These are phyloP conservation scores for Thalassophryne amazonica DNA, from an alignment of 2,797 vertebrate species.

Conservation along the genomic window DNA sequence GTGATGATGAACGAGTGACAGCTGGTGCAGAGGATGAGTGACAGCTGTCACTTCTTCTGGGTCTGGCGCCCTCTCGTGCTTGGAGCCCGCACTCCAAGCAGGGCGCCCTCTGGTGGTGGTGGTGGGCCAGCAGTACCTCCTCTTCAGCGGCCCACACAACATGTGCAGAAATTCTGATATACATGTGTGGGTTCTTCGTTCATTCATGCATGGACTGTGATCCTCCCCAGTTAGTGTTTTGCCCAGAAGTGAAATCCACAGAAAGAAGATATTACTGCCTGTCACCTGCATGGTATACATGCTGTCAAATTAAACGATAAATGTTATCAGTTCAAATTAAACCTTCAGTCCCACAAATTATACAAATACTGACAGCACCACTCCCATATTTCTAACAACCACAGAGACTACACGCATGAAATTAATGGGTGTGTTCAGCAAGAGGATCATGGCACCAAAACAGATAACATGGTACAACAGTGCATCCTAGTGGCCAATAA, in stretches of 20 bases:
- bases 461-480: constrained; percentile 61
- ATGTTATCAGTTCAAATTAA: constrained; percentile 52
- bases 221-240: constrained; percentile 37
- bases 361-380: constrained; percentile 41
- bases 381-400: constrained; percentile 43
- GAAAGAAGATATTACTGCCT: constrained; percentile 37
- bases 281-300: constrained; percentile 39
- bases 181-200: constrained; percentile 21
- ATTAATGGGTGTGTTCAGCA: constrained; percentile 41
- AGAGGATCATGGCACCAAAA: not conserved
- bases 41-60: too few species aligned
- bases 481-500: constrained; percentile 56
- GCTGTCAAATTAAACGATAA: constrained; percentile 25
- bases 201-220: constrained; percentile 57
- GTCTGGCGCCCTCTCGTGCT: too few species aligned
- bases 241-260: constrained; percentile 32
- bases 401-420: constrained; percentile 31
- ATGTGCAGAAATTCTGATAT: too few species aligned
- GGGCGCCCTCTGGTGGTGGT: too few species aligned
- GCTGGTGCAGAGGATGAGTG: too few species aligned
- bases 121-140: too few species aligned
- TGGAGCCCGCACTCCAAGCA: too few species aligned
- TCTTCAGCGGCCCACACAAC: too few species aligned
- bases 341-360: constrained; percentile 34
- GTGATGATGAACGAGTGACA: too few species aligned